Evolutionary conservation across 2,113 vertebrate genomes (phyloP).

Genomic region (Cariama cristata): DNA sequence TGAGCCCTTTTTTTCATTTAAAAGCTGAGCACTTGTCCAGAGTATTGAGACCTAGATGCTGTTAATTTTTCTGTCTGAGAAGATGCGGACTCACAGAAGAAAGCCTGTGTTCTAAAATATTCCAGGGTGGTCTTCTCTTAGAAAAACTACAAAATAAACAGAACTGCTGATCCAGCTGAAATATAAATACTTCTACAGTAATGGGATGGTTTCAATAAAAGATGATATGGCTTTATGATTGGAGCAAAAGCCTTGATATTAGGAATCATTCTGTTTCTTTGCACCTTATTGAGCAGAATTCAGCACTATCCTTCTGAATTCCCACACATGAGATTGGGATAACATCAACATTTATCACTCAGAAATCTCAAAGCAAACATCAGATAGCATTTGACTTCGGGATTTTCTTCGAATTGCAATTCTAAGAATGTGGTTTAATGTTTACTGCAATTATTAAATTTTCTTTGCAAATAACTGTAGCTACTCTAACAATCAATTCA

Average conservation of each 20-base stretch:
- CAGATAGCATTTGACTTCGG: not conserved
- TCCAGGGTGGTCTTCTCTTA: not conserved
- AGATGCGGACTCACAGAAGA: not conserved
- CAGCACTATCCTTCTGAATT: not conserved
- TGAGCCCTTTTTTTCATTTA: not conserved
- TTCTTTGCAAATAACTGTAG: not conserved
- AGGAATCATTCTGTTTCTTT: constrained; percentile 1
- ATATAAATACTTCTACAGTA: not conserved
- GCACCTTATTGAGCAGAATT: not conserved
- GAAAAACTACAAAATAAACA: not conserved
- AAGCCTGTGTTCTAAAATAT: not conserved
- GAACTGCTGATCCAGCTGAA: not conserved
- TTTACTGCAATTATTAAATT: not conserved
- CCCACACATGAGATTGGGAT: not conserved
- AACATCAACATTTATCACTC: not conserved
- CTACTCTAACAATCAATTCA: not conserved
- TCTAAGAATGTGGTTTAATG: not conserved
- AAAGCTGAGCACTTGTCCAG: not conserved
- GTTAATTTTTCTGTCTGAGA: not conserved
- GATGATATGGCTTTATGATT: not conserved
- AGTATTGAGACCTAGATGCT: not conserved
- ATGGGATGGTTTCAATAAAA: not conserved
- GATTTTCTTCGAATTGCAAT: not conserved
- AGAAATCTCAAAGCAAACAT: not conserved
- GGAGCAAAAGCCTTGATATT: not conserved